A percentile compares a stretch with the other conserved stretches of the same genome.
phyloP scores from a whole-genome alignment of 1,140 invertebrate genomes.

The Elysia chlorotica region DNA sequence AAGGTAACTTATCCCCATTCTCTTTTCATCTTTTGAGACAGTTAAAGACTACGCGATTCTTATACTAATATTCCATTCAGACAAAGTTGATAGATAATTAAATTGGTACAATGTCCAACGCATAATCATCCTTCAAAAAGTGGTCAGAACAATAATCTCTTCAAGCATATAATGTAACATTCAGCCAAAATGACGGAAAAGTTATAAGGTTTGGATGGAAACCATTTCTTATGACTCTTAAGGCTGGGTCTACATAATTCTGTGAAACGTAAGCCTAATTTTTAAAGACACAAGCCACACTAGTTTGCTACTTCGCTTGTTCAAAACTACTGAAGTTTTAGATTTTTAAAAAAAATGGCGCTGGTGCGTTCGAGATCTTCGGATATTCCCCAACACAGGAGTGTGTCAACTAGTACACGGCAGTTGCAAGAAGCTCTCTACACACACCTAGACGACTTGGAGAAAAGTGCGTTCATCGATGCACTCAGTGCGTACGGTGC shows the following conservation, averaged over 20 bases:
- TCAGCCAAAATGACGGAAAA: neutral
- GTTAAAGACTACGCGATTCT: too few species aligned
- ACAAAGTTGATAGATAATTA: too few species aligned
- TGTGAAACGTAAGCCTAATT: neutral
- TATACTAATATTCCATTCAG: too few species aligned
- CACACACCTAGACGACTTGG: constrained; percentile 33
- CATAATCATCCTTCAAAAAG: too few species aligned
- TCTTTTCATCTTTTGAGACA: too few species aligned
- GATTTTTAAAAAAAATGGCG: constrained; percentile 25
- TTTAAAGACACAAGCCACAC: neutral
- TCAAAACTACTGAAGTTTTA: neutral
- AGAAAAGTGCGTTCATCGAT: constrained; percentile 38
- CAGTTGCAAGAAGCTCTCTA: constrained; percentile 40
- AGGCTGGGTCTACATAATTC: neutral
- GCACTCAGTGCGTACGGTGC: constrained; percentile 39
- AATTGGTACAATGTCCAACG: too few species aligned
- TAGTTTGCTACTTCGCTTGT: neutral
- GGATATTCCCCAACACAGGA: constrained; percentile 1
- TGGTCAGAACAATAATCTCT: too few species aligned
- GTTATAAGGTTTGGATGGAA: too few species aligned
- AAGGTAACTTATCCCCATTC: too few species aligned
- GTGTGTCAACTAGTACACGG: constrained; percentile 33
- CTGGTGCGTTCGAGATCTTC: constrained; percentile 1
- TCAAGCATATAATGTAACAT: too few species aligned
- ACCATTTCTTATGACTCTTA: too few species aligned